Base-by-base conservation (phyloP, 2,888 invertebrate genomes). In the Dolichopus griseipennis region DNA sequence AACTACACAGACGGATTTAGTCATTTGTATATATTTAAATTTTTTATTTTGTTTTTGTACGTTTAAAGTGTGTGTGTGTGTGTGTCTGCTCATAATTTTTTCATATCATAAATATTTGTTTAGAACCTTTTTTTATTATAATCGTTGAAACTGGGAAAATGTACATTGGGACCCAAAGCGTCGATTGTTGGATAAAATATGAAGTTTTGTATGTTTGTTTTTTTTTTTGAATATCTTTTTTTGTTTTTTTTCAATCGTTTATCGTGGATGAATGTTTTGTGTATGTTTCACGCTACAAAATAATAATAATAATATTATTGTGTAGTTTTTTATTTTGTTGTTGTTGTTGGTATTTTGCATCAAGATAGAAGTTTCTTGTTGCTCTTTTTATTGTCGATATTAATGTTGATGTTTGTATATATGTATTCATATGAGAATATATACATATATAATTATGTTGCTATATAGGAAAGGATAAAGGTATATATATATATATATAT, bases 81-180 rank as follows among this genome's bases (percentile, higher is more conserved):
- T 18, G 15, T 52, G 6, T 52, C 9, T 52, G 52, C n/a, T 52
- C 4, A 52, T 52, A 52, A 52, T 52, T 52, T 52, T 52, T 52
- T 52, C 52, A 52, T 52, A 18, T 18, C 52, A 52, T 52, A 52
- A 52, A 52, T 52, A 52, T 52, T 52, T 52, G 52, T 52, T 52
- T 52, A 52, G 52, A 52, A 52, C 52, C 52, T 52, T 52, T 52
- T 52, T 37, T 37, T 27, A 12, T 52, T 52, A 52, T 52, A 12
- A 18, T 15, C 52, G 15, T 52, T 52, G 52, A 52, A 52, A 9
- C 12, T 12, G 1, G 37, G 37, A 52, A 18, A 52, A 52, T 43
- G 1, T 52, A 52, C n/a, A 52, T 18, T 15, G 15, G 52, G n/a
- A 52, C 52, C 52, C 52, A 52, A 52, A 52, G 52, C 18, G 52